Percentiles rank a stretch among this genome's conserved stretches.
Conservation (phyloP, 1,140 invertebrate species). For the Philaenus spumarius region DNA sequence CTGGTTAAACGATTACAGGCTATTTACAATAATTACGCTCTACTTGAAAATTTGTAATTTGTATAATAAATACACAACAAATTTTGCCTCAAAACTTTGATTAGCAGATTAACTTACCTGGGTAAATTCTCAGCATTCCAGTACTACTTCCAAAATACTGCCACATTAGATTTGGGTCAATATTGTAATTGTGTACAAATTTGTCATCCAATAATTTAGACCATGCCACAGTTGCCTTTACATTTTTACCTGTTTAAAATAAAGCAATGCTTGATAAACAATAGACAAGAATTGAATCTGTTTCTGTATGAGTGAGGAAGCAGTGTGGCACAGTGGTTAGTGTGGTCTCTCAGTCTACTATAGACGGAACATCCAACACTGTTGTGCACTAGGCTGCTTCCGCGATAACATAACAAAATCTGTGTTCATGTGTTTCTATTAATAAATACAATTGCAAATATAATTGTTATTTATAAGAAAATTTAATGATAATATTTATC, state of each 20-base stretch:
- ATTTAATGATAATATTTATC: too few species aligned
- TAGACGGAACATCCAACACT: neutral
- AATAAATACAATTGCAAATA: too few species aligned
- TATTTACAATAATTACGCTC: neutral
- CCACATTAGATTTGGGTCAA: conserved; percentile 85
- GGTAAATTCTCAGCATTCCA: conserved; percentile 88
- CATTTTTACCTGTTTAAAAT: conserved; percentile 14
- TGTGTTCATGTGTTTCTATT: too few species aligned
- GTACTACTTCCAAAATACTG: conserved; percentile 93
- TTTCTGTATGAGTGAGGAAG: neutral
- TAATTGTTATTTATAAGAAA: too few species aligned
- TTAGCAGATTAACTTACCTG: conserved; percentile 43
- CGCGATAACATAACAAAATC: too few species aligned
- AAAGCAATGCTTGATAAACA: neutral
- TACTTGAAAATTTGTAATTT: neutral
- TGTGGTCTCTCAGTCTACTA: neutral
- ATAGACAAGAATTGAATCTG: neutral
- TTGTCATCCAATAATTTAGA: conserved; percentile 74
- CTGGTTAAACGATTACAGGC: neutral
- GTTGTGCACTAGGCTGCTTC: neutral
- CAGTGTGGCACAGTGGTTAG: conserved; percentile 5
- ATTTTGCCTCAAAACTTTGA: neutral
- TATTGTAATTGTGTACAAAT: conserved; percentile 78
- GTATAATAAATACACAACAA: neutral
- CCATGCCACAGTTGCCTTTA: conserved; percentile 51